A percentile compares a stretch with the other conserved stretches of the same genome.
Conservation (phyloP, 1,140 invertebrate genomes). For the Drosophila kurseongensis region DNA sequence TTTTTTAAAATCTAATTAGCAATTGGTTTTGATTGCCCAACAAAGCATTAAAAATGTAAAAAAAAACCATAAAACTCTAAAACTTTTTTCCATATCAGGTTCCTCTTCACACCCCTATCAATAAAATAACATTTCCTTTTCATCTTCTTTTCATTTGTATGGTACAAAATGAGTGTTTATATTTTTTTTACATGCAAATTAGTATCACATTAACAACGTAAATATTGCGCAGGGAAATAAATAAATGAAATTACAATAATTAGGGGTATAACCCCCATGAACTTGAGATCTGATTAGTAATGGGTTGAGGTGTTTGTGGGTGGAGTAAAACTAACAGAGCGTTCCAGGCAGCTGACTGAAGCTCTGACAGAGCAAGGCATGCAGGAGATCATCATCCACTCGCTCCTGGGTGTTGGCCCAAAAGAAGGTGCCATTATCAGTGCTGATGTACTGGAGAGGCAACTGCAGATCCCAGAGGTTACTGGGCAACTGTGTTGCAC, state of each 20-base stretch:
- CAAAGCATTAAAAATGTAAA: too few relatives aligned
- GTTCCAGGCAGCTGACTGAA: conserved; percentile 71
- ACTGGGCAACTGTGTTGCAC: conserved; percentile 24
- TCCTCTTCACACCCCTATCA: background rate
- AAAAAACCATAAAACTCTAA: too few relatives aligned
- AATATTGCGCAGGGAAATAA: conserved; percentile 69
- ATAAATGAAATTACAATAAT: conserved; percentile 65
- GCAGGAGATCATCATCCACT: conserved; percentile 75
- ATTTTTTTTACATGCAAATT: conserved; percentile 73
- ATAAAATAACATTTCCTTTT: conserved; percentile 2
- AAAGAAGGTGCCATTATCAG: conserved; percentile 80
- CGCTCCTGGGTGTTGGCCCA: conserved; percentile 74
- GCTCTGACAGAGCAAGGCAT: conserved; percentile 72
- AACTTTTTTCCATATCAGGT: too few relatives aligned
- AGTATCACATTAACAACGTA: conserved; percentile 78
- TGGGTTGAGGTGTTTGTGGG: conserved; percentile 7
- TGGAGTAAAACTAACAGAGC: conserved; percentile 45
- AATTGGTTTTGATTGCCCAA: too few relatives aligned
- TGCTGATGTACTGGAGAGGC: conserved; percentile 77
- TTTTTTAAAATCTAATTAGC: too few relatives aligned
- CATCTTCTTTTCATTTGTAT: conserved; percentile 27
- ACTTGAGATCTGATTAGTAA: conserved; percentile 63
- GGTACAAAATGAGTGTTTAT: conserved; percentile 50
- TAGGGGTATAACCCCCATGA: conserved; percentile 23
- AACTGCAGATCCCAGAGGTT: conserved; percentile 52